These are phyloP conservation scores for Parazoanthus atlanticus DNA, from an alignment of 92 coral and sea anemone species.

Conservation along the genomic window DNA sequence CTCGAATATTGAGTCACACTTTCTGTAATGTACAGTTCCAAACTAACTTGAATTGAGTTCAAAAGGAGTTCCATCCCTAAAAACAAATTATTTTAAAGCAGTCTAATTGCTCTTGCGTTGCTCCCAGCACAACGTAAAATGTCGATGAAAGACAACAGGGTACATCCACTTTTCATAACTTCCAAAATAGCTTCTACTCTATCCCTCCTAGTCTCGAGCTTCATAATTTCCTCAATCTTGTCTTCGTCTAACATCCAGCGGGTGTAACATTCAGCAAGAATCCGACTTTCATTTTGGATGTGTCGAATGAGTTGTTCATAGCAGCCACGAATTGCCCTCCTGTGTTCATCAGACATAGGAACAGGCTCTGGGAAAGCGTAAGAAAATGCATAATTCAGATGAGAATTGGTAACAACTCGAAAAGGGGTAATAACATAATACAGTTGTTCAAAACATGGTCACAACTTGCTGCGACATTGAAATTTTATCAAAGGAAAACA, in stretches of 20 bases:
- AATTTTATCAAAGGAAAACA: no score
- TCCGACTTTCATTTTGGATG: neutral
- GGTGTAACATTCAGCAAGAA: slow-evolving; percentile 9
- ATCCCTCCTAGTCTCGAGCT: neutral
- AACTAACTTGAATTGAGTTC: neutral
- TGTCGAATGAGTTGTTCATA: neutral
- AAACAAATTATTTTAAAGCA: neutral
- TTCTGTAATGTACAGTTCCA: neutral
- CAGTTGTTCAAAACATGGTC: no score
- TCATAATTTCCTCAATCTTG: neutral
- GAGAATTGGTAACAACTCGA: neutral
- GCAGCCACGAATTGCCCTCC: neutral
- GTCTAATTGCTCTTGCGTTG: neutral
- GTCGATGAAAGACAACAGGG: neutral
- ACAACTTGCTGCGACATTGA: no score
- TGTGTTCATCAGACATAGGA: slow-evolving; percentile 15
- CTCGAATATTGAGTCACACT: neutral
- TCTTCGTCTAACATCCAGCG: slow-evolving; percentile 13
- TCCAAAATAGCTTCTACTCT: neutral
- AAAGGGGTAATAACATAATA: no score
- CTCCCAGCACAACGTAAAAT: neutral
- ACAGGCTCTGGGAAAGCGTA: neutral
- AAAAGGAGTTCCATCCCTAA: neutral
- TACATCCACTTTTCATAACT: neutral
- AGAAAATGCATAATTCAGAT: neutral